phyloP scores from a whole-genome alignment of 2,113 vertebrate genomes.

The Gymnorhina tibicen region DNA sequence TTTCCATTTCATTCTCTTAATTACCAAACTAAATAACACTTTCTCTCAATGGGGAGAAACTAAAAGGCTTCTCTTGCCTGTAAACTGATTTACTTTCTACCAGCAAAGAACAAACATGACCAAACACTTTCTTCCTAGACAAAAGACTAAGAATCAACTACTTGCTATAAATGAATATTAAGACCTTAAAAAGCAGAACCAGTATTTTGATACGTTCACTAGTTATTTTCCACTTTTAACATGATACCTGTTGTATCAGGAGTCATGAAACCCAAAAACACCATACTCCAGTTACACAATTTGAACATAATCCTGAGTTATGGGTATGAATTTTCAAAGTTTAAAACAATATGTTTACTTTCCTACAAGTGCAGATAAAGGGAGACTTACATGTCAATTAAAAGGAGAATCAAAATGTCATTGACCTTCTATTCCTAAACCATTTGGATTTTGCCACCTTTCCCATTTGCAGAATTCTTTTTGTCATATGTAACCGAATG shows the following conservation, averaged over 20 bases:
- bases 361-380: not conserved
- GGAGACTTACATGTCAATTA: not conserved
- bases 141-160: not conserved
- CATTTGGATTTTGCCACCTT: not conserved
- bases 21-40: not conserved
- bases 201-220: not conserved
- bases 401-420: not conserved
- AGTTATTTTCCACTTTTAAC: not conserved
- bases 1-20: not conserved
- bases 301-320: not conserved
- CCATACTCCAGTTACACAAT: not conserved
- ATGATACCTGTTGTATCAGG: not conserved
- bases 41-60: not conserved
- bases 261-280: not conserved
- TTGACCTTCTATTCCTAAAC: not conserved
- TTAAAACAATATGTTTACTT: not conserved
- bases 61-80: not conserved
- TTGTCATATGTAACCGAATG: not conserved
- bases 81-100: not conserved
- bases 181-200: not conserved
- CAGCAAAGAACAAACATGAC: not conserved
- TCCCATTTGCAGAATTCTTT: not conserved
- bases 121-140: not conserved
- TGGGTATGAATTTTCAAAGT: not conserved
- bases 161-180: not conserved